A percentile compares a stretch with the other conserved stretches of the same genome.
These are phyloP conservation scores for Urocynchramus pylzowi DNA, from an alignment of 2,113 vertebrate genomes.

Conservation along the genomic window DNA sequence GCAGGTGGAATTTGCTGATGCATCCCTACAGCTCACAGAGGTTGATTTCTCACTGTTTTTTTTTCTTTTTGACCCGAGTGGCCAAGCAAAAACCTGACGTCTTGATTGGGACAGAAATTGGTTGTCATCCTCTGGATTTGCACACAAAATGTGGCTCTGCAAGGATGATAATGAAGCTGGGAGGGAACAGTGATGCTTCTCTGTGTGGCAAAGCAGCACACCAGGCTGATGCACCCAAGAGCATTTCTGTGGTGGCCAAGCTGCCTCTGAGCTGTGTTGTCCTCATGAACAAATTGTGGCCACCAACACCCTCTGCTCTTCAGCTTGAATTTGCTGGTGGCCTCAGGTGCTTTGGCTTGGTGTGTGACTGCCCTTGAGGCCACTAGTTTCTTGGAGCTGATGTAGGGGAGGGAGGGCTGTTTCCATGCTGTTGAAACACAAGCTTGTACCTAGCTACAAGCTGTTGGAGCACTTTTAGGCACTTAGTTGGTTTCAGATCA, in stretches of 20 bases:
- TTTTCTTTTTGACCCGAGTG: not conserved
- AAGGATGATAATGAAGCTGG: not conserved
- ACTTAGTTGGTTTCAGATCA: not conserved
- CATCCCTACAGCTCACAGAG: accelerated
- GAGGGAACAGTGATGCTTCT: not conserved
- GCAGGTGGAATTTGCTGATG: not conserved
- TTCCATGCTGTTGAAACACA: not conserved
- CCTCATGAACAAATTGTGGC: not conserved
- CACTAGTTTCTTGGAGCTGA: not conserved
- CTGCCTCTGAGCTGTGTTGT: not conserved
- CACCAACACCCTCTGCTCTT: not conserved
- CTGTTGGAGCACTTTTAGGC: not conserved
- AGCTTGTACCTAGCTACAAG: not conserved
- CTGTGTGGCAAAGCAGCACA: not conserved
- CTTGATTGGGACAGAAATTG: not conserved
- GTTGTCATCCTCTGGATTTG: not conserved
- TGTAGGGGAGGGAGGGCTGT: not conserved
- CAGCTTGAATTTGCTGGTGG: not conserved
- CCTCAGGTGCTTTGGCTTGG: not conserved
- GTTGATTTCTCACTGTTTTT: not conserved
- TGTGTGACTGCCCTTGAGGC: not conserved
- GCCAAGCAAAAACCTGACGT: not conserved
- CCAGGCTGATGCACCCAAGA: not conserved
- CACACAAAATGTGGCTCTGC: not conserved
- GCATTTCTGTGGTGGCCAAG: accelerated